Evolutionary conservation across 1,140 invertebrate genomes (phyloP), one percentile per base, ranked within the genome.

Genomic region (Tetragnatha versicolor): DNA sequence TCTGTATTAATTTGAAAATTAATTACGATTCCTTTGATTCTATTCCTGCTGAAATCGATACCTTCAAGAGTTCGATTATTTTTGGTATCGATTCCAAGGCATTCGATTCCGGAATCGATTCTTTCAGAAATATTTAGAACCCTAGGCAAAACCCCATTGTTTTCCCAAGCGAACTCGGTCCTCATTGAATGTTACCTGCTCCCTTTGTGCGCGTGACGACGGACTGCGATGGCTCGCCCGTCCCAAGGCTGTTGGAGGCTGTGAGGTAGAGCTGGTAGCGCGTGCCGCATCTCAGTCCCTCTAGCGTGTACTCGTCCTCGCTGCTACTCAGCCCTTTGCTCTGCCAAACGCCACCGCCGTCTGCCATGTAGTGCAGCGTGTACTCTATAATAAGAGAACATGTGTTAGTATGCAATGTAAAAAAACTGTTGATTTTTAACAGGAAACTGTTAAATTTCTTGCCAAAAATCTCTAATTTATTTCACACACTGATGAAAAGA

Each of bases 271-370:
- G 89, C 69, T 88, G 87, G 82, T 91, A 91, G 33, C 83, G 85
- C 2, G 89, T 89, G 0, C 90, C 94, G 86, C 94, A 96, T 80
- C 90, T 88, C 20, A 96, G 86, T 22, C 90, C 89, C 39, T 90
- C 90, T 27, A 95, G 85, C 12, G 61, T 75, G 33, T 80, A 80
- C 7, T 42, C 45, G n/a, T 75, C 79, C 2, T 60, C 37, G 2
- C 47, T 75, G 17, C 65, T 75, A 33, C 70, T 65, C n/a, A 80
- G 42, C 22, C 47, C 68, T 17, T 80, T 75, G 1, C 33, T 75
- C 25, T 75, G 66, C 79, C 79, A 80, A 12, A 69, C 29, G 2
- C 58, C 65, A n/a, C n/a, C 53, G 27, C 68, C 80, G 20, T 81
- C 73, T 7, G 29, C 51, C 29, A 42, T 72, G 31, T 63, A 81